Base-by-base conservation (phyloP, 2,888 invertebrate genomes). In the Aethes cnicana region DNA sequence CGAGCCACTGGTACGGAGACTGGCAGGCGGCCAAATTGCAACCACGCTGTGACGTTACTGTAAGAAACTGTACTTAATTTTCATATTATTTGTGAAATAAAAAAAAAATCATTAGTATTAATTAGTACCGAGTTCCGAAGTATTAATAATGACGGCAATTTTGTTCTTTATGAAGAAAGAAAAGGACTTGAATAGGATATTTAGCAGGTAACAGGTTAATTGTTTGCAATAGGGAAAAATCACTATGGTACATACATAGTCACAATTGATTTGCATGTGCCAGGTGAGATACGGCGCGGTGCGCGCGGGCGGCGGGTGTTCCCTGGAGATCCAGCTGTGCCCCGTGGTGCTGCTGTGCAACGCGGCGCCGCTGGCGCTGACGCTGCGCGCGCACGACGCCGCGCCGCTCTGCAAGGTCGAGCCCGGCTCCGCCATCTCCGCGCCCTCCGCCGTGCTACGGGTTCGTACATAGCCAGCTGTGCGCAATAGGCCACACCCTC, bases 1-100 rank as follows among this genome's bases (percentile, higher is more conserved):
- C 69, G 0, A 69, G 59, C n/a, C 84, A 86, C 41, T 84, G 77
- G 75, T 58, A 59, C 0, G 73, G 64, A 0, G 2, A 23, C 0
- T 88, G 85, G 86, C 55, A 59, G 7, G 69, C 86, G 1, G 74
- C 85, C 1, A 11, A 65, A 1, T 12, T 81, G 52, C 87, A 88
- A 53, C 87, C 87, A 0, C 69, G 80, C 2, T 77, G 77, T 54
- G 87, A 89, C 37, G 74, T 89, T 46, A 70, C 69, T n/a, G 89
- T 87, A 44, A 74, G 78, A 72, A n/a, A n/a, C n/a, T n/a, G n/a
- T n/a, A n/a, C n/a, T n/a, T n/a, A n/a, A n/a, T 47, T 18, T 30
- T 28, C 25, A 14, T 30, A n/a, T n/a, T n/a, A n/a, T n/a, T n/a
- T n/a, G n/a, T n/a, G n/a, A n/a, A n/a, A n/a, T n/a, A n/a, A n/a